Conservation (phyloP, 2,113 vertebrate genomes). For the Phyllopteryx taeniolatus region DNA sequence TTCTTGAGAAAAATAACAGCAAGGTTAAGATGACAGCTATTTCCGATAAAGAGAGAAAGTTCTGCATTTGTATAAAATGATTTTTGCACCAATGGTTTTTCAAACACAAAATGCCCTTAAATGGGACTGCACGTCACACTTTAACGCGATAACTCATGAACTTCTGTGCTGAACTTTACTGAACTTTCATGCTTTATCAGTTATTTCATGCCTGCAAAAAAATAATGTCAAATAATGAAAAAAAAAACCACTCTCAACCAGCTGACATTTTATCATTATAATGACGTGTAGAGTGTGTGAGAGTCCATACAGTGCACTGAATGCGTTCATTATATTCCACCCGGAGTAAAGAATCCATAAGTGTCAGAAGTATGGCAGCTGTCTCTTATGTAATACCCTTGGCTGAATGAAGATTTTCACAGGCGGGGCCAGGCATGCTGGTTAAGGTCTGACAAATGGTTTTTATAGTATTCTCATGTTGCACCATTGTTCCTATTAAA, state of each 20-base stretch:
- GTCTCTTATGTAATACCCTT: conserved; percentile 5
- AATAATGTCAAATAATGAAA: neutral
- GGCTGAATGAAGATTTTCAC: conserved; percentile 3
- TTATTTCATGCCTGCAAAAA: conserved; percentile 6
- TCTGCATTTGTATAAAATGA: no score
- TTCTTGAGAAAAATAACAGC: no score
- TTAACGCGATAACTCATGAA: neutral
- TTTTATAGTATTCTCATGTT: no score
- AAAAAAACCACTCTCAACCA: conserved; percentile 3
- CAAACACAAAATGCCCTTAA: neutral
- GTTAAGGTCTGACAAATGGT: conserved; percentile 2
- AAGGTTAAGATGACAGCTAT: no score
- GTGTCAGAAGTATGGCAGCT: neutral
- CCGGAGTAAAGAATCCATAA: conserved; percentile 7
- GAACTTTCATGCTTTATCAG: neutral
- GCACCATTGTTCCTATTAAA: no score
- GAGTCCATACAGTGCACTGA: conserved; percentile 1
- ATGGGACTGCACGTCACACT: neutral
- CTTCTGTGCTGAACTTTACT: neutral
- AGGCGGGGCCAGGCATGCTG: neutral
- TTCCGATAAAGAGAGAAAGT: no score
- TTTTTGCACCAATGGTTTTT: no score
- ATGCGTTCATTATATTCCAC: conserved; percentile 1
- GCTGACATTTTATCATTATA: neutral
- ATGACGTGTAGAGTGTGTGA: conserved; percentile 1